Base-by-base conservation (phyloP, 2,113 vertebrate species). In the Cyanoderma ruficeps region DNA sequence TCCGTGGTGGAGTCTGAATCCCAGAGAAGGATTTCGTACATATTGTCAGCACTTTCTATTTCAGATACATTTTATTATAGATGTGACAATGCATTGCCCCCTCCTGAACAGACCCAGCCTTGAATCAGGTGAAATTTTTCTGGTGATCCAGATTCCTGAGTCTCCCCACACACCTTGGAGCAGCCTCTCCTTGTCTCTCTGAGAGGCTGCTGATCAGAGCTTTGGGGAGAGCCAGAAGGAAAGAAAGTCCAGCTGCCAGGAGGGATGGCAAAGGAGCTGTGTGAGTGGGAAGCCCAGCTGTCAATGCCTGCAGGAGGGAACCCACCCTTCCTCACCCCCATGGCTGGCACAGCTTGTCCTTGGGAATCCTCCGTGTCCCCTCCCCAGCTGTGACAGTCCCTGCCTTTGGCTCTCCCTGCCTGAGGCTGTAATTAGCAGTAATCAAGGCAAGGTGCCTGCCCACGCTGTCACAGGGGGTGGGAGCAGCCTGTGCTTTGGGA, bases 271-370 rank as follows among this genome's bases (percentile, higher is more conserved):
- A 47, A 8, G 12, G 28, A 50, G 72, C 18, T 11, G 7, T 13
- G 44, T 0, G 55, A 24, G 83, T 3, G 1, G 53, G n/a, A 17
- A 92, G 11, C 15, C 17, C 3, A 2, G 61, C n/a, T 1, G 2
- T 1, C 64, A 33, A 0, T 0, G 0, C 39, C 64, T 71, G 53
- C 64, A 35, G 60, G 46, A 80, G 56, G 22, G 63, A 83, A 55
- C 14, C 12, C 31, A 7, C 11, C 41, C 44, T 44, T 49, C 2
- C n/a, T 22, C 41, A 10, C 8, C 52, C 13, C 69, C 14, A 17
- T 5, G 46, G 25, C 0, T 53, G 28, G 30, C 13, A 3, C 19
- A 37, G 35, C 27, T 63, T 6, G 9, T 50, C 60, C 59, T 11
- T 9, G 24, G 1, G n/a, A 39, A 33, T 16, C 31, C 75, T 50